Percentiles rank a stretch among this genome's conserved stretches.
phyloP scores from a whole-genome alignment of 2,888 invertebrate species.

The Catocala sponsa region DNA sequence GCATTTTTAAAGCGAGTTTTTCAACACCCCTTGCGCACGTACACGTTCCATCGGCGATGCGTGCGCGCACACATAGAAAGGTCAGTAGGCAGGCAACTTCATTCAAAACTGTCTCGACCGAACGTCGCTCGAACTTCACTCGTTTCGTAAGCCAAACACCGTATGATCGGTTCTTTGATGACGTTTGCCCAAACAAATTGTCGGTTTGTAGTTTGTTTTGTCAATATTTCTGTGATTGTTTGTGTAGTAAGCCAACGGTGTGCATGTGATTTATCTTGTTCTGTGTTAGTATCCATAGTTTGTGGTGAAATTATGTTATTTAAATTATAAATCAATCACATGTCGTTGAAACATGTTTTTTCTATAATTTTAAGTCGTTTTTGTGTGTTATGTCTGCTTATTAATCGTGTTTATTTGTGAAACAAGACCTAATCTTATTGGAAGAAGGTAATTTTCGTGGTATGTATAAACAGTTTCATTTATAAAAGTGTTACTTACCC shows the following conservation, averaged over 20 bases:
- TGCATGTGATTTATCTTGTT: conserved; percentile 53
- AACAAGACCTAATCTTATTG: conserved; percentile 9
- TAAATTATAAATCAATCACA: conserved; percentile 22
- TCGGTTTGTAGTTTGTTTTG: conserved; percentile 76
- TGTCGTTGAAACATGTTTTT: conserved; percentile 24
- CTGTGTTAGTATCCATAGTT: conserved; percentile 32
- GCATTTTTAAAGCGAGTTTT: conserved; percentile 50
- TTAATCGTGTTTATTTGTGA: conserved; percentile 29
- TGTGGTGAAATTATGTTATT: conserved; percentile 23
- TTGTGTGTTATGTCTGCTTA: conserved; percentile 21
- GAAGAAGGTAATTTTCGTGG: conserved; percentile 19
- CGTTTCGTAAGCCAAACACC: conserved; percentile 66
- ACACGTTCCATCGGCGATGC: conserved; percentile 48
- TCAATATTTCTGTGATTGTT: conserved; percentile 72
- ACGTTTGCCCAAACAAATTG: conserved; percentile 77
- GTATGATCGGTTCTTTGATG: conserved; percentile 77
- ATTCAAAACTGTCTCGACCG: conserved; percentile 69
- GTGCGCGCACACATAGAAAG: conserved; percentile 59
- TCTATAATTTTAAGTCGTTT: conserved; percentile 31
- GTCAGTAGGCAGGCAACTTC: conserved; percentile 75
- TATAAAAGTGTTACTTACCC: background rate
- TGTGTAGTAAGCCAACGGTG: conserved; percentile 52
- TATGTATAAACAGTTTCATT: conserved; percentile 21
- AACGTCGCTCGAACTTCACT: conserved; percentile 73
- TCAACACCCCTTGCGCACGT: conserved; percentile 61